Evolutionary conservation across 2,888 invertebrate genomes (phyloP), one percentile per base, ranked within the genome.

Genomic region (Zygaena filipendulae): DNA sequence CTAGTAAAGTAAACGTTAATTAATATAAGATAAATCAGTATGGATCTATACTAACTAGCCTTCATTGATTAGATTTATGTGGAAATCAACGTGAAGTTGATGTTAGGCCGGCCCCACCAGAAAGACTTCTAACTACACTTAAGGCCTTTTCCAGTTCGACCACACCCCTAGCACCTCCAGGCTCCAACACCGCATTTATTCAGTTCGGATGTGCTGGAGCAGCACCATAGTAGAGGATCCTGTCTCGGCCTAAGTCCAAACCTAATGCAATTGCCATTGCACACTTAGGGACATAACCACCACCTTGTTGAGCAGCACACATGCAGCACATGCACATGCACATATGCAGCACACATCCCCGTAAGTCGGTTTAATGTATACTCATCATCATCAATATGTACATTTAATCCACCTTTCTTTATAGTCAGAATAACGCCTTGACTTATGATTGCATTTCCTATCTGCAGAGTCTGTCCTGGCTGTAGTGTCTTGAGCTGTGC

Each of bases 61-160:
- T n/a, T n/a, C n/a, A n/a, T n/a, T n/a, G n/a, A n/a, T n/a, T n/a
- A n/a, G n/a, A n/a, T n/a, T n/a, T n/a, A n/a, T n/a, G n/a, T n/a
- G n/a, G n/a, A n/a, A n/a, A n/a, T n/a, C n/a, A n/a, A n/a, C n/a
- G n/a, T n/a, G n/a, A n/a, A 19, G 12, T 26, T 18, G 26, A 11
- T 26, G 26, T 16, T 18, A 3, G n/a, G n/a, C n/a, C 10, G 9
- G 19, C 18, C 18, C 9, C 7, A 9, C 26, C 26, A 4, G 26
- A 26, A 4, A 26, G 11, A 19, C 26, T 26, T 14, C 26, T 16
- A 16, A 26, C 26, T 14, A 26, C 26, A 11, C 10, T 26, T 3
- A 26, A n/a, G 7, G 26, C 26, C 26, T 26, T 26, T 18, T 26
- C 26, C 11, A 26, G 11, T 11, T 26, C 19, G n/a, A 26, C 26